A percentile compares a stretch with the other conserved stretches of the same genome.
These are phyloP conservation scores for Silurus aristotelis DNA, from an alignment of 2,797 vertebrate species.

Conservation along the genomic window DNA sequence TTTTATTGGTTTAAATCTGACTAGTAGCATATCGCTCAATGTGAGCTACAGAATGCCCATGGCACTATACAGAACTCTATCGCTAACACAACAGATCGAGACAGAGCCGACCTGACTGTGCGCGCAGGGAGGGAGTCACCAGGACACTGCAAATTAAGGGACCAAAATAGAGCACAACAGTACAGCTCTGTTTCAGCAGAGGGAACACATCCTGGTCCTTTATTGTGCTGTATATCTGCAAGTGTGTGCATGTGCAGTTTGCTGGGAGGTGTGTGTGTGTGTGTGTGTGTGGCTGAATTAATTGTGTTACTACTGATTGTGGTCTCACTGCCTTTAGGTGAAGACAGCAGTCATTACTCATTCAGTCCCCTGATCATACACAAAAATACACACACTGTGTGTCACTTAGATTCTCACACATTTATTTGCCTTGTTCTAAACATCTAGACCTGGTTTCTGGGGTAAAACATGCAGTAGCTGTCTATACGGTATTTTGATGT, in stretches of 20 bases:
- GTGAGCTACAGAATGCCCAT: neutral
- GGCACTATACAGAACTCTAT: neutral
- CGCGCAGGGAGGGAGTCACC: slow-evolving; percentile 2
- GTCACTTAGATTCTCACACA: neutral
- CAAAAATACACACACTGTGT: slow-evolving; percentile 1
- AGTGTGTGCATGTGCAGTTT: slow-evolving; percentile 51
- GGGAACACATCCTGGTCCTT: neutral
- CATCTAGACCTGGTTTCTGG: neutral
- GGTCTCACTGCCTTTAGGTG: slow-evolving; percentile 24
- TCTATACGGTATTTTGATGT: neutral
- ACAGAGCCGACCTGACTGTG: neutral
- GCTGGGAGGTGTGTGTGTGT: neutral
- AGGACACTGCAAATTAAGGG: slow-evolving; percentile 5
- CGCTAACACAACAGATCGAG: neutral
- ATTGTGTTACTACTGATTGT: neutral
- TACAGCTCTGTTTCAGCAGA: neutral
- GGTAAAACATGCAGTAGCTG: neutral
- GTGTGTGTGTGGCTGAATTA: neutral
- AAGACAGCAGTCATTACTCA: slow-evolving; percentile 71
- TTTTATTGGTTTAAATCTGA: slow-evolving; percentile 13
- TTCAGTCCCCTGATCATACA: slow-evolving; percentile 60
- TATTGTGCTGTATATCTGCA: neutral
- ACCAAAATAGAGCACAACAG: neutral
- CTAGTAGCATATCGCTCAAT: neutral
- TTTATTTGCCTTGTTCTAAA: neutral